Conservation (phyloP, 2,797 vertebrate species). For the Lepidocolaptes lacrymiger region DNA sequence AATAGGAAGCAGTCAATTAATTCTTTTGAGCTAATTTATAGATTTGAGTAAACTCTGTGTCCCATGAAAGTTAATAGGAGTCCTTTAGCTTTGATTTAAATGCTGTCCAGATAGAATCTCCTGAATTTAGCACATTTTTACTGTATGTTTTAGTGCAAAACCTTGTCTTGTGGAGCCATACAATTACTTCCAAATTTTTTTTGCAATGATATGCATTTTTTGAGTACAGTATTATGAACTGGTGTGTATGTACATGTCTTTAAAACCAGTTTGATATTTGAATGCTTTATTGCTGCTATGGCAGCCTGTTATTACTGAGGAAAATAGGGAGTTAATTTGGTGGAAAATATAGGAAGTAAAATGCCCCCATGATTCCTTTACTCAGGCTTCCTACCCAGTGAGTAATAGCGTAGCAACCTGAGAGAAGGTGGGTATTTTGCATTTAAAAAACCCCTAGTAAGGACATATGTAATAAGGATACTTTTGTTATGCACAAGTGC, state of each 20-base stretch:
- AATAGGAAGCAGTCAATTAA: constrained; percentile 12
- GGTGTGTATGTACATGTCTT: not conserved
- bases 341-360: constrained; percentile 10
- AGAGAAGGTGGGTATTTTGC: constrained; percentile 1
- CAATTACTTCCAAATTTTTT: not conserved
- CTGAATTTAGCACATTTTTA: not conserved
- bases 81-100: not conserved
- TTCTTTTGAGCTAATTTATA: not conserved
- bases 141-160: not conserved
- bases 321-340: constrained; percentile 7
- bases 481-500: not conserved
- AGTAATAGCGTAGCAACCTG: constrained; percentile 1
- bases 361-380: not conserved
- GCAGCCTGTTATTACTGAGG: constrained; percentile 19
- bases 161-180: not conserved
- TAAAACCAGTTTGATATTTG: not conserved
- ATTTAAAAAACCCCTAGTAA: not conserved
- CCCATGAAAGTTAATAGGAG: not conserved
- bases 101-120: not conserved
- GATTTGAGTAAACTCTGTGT: not conserved
- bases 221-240: not conserved
- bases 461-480: not conserved
- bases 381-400: not conserved
- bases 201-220: not conserved
- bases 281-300: not conserved